Evolutionary conservation across 2,888 invertebrate species (phyloP), one percentile per base, ranked within the genome.

Genomic region (Apomyelois bistriatella): DNA sequence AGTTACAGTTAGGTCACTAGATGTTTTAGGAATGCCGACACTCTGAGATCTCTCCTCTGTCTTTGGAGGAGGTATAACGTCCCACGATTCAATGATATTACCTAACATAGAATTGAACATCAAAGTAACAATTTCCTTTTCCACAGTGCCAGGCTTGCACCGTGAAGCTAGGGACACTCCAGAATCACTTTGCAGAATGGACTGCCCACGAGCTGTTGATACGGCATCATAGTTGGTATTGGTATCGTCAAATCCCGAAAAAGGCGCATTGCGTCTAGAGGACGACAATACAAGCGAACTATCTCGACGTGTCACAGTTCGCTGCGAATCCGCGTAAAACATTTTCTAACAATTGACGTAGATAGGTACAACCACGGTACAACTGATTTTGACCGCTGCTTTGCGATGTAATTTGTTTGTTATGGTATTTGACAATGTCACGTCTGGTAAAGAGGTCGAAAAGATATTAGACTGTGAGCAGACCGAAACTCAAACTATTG

Each of bases 41-140:
- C 55, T 56, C 8, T 58, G 55, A 16, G 54, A 51, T 37, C 58
- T 63, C 0, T 74, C 73, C n/a, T 74, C 79, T 3, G 36, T 56
- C 55, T 77, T 81, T 4, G 47, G 65, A 35, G 66, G 63, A 22
- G 54, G 56, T 43, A 84, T 81, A 0, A 73, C 66, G 30, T 81
- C 76, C 89, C 89, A 90, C 7, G 84, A 81, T 16, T 80, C 73
- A 9, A 89, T 76, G 32, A 89, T 84, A 57, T 61, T 65, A 16
- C 72, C 72, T 1, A 89, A 61, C 88, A 89, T 89, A 1, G 86
- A 79, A 51, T 87, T 82, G 57, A 85, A 89, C 55, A 90, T 66
- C 61, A 76, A 58, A 10, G 81, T 76, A 6, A 88, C 72, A 35
- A 88, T 59, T 69, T 88, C 86, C 51, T 72, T 82, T 55, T 74